Conservation (phyloP, 2,797 vertebrate genomes). For the Psittacula echo region DNA sequence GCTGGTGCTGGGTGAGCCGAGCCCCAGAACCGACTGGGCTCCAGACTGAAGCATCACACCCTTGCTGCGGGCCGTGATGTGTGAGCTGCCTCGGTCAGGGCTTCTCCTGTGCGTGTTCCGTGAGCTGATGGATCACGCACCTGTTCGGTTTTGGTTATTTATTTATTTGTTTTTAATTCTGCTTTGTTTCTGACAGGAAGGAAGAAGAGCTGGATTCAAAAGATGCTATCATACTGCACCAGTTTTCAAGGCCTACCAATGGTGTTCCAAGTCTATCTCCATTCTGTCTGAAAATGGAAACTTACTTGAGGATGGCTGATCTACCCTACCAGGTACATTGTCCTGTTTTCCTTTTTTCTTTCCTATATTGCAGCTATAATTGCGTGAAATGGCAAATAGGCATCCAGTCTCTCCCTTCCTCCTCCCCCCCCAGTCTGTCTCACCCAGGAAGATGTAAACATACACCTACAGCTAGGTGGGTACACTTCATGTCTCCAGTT, state of each 20-base stretch:
- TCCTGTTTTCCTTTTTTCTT: neutral
- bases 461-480: neutral
- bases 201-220: conserved; percentile 96
- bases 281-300: conserved; percentile 98
- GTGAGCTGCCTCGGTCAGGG: neutral
- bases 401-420: neutral
- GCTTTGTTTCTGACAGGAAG: conserved; percentile 83
- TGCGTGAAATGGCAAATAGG: neutral
- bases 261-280: conserved; percentile 95
- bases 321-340: conserved; percentile 93
- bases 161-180: neutral
- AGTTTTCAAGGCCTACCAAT: conserved; percentile 95
- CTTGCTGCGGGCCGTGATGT: neutral
- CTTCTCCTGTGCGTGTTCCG: neutral
- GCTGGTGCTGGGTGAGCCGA: neutral
- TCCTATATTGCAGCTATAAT: neutral
- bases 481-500: neutral
- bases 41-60: neutral
- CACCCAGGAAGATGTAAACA: neutral
- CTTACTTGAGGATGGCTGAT: conserved; percentile 95
- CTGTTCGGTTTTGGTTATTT: neutral
- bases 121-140: neutral
- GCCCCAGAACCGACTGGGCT: neutral
- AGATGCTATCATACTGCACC: conserved; percentile 98
- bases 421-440: neutral